Conservation (phyloP, 2,797 vertebrate species). For the Allobates femoralis region DNA sequence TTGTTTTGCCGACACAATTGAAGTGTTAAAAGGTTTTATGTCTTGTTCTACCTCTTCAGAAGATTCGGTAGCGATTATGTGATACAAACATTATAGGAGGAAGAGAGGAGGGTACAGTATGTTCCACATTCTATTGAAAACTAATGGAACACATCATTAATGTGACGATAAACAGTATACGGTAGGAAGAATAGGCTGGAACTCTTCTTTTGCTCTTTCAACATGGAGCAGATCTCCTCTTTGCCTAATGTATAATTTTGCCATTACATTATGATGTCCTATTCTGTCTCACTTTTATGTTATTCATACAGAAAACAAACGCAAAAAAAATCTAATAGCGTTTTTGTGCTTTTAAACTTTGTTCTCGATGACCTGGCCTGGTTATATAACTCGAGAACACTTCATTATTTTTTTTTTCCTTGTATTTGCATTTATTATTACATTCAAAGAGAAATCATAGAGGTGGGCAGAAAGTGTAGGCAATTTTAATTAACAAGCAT, state of each 20-base stretch:
- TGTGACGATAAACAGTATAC: slow-evolving; percentile 23
- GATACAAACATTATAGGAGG: background rate
- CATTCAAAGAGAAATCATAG: background rate
- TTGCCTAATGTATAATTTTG: slow-evolving; percentile 2
- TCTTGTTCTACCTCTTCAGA: background rate
- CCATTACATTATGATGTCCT: slow-evolving; percentile 6
- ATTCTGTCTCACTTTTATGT: background rate
- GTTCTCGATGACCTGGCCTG: background rate
- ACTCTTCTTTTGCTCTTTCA: slow-evolving; percentile 26
- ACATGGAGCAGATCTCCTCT: background rate
- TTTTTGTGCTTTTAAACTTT: slow-evolving; percentile 9
- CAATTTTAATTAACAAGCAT: background rate
- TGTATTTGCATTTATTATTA: slow-evolving; percentile 7
- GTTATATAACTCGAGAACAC: background rate
- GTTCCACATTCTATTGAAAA: slow-evolving; percentile 16
- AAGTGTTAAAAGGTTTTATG: background rate
- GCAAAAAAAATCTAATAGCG: background rate
- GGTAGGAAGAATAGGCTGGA: background rate
- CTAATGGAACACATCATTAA: slow-evolving; percentile 30
- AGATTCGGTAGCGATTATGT: background rate
- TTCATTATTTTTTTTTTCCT: background rate
- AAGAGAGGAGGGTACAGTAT: background rate
- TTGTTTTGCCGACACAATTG: background rate
- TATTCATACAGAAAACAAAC: slow-evolving; percentile 3
- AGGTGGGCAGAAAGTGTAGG: background rate